phyloP scores from a whole-genome alignment of 92 coral and sea anemone genomes.

The Heliopora coerulea region DNA sequence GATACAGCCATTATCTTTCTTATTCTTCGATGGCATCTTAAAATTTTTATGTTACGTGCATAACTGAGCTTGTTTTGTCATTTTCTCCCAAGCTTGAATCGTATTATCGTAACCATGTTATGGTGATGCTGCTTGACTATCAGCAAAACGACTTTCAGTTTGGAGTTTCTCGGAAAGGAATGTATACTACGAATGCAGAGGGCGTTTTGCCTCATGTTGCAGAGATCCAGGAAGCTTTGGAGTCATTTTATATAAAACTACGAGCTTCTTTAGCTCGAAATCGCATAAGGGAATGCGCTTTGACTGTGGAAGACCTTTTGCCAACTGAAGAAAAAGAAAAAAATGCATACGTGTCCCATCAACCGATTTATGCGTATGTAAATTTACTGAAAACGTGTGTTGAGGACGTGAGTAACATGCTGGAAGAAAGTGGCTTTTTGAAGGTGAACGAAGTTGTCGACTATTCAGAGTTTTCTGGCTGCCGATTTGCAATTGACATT shows the following conservation, averaged over 20 bases:
- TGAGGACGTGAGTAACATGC: constrained; percentile 58
- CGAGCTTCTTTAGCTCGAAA: constrained; percentile 94
- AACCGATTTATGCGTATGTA: constrained; percentile 85
- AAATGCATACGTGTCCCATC: constrained; percentile 75
- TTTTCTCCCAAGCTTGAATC: constrained; percentile 70
- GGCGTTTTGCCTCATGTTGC: constrained; percentile 72
- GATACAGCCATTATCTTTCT: no score
- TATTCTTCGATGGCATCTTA: no score
- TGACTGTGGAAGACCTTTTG: constrained; percentile 92
- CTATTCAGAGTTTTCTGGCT: constrained; percentile 55
- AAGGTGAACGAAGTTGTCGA: constrained; percentile 56
- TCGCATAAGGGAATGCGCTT: constrained; percentile 90
- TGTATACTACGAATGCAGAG: constrained; percentile 49
- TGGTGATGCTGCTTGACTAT: constrained; percentile 86
- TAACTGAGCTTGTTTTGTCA: neutral
- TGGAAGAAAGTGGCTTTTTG: constrained; percentile 66
- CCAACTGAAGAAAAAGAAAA: constrained; percentile 96
- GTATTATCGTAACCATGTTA: constrained; percentile 84
- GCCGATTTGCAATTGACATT: constrained; percentile 68
- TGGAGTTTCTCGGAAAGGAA: constrained; percentile 68
- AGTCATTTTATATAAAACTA: constrained; percentile 73
- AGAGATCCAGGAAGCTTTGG: constrained; percentile 81
- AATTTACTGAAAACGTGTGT: constrained; percentile 67
- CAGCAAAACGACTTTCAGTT: constrained; percentile 97
- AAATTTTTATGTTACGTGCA: neutral